These are phyloP conservation scores for Odontocerum albicorne DNA, from an alignment of 2,888 invertebrate genomes.

Conservation along the genomic window DNA sequence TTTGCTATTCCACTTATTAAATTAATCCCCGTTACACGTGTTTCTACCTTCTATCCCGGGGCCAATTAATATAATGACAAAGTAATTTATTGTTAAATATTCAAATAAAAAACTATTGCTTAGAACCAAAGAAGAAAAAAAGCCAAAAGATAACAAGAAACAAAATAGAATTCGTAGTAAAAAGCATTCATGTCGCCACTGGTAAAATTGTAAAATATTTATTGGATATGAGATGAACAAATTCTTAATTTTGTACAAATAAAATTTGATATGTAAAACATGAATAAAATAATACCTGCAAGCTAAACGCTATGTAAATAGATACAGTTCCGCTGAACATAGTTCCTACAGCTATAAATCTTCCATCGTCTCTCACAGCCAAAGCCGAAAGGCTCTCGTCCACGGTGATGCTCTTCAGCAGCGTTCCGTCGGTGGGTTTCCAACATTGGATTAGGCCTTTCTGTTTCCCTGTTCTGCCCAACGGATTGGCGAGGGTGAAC, in stretches of 20 bases:
- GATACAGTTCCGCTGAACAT: conserved; percentile 92
- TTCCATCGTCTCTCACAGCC: conserved; percentile 88
- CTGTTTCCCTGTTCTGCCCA: conserved; percentile 70
- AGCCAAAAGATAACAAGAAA: background rate
- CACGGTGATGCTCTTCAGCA: conserved; percentile 61
- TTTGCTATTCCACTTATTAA: too few species aligned
- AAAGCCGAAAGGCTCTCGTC: conserved; percentile 81
- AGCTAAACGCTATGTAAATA: conserved; percentile 87
- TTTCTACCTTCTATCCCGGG: too few species aligned
- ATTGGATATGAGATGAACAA: too few species aligned
- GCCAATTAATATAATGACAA: too few species aligned
- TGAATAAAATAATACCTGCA: conserved; percentile 63
- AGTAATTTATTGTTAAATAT: too few species aligned
- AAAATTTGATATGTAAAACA: too few species aligned
- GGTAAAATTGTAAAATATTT: too few species aligned
- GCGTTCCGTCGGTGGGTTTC: conserved; percentile 64
- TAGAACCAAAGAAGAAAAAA: background rate
- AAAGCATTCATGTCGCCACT: too few species aligned
- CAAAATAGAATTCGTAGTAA: background rate
- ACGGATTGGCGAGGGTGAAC: conserved; percentile 80
- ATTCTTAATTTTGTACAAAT: too few species aligned
- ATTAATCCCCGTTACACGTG: too few species aligned
- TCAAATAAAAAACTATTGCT: too few species aligned
- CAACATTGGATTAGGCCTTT: conserved; percentile 79
- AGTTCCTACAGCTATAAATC: conserved; percentile 89